A percentile compares a stretch with the other conserved stretches of the same genome.
Evolutionary conservation across 2,888 invertebrate genomes (phyloP).

Genomic region (Nasonovia ribisnigri): DNA sequence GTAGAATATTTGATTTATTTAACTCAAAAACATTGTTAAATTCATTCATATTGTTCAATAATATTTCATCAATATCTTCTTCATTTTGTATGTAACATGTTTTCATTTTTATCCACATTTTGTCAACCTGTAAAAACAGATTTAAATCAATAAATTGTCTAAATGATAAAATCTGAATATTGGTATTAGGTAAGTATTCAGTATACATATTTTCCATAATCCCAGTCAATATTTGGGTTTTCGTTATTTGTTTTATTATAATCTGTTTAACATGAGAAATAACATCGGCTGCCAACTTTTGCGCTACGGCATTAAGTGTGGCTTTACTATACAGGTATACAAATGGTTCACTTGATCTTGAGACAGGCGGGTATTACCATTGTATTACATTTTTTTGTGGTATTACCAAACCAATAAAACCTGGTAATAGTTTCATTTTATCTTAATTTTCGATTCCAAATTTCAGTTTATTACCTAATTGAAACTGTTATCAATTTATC

Average conservation of each 20-base stretch:
- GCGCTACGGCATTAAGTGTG: too few species aligned
- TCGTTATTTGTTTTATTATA: not conserved
- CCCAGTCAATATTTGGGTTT: not conserved
- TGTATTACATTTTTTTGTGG: too few species aligned
- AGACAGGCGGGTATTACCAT: not conserved
- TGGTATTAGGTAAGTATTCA: not conserved
- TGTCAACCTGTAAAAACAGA: not conserved
- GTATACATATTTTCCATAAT: not conserved
- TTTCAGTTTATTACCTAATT: too few species aligned
- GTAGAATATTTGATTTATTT: not conserved
- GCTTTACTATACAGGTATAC: not conserved
- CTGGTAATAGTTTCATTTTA: not conserved
- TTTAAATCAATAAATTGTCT: not conserved
- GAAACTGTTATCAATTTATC: not conserved
- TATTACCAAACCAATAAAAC: too few species aligned
- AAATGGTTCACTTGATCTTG: not conserved
- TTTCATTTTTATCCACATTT: conserved; percentile 35
- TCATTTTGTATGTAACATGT: not conserved
- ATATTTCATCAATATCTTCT: conserved; percentile 11
- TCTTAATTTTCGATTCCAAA: not conserved
- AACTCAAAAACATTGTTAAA: conserved; percentile 8
- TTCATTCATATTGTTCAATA: not conserved
- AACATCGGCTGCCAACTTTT: not conserved
- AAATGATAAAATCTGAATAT: not conserved
- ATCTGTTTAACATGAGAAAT: not conserved